phyloP scores from a whole-genome alignment of 2,113 vertebrate species.

The Columbina picui region DNA sequence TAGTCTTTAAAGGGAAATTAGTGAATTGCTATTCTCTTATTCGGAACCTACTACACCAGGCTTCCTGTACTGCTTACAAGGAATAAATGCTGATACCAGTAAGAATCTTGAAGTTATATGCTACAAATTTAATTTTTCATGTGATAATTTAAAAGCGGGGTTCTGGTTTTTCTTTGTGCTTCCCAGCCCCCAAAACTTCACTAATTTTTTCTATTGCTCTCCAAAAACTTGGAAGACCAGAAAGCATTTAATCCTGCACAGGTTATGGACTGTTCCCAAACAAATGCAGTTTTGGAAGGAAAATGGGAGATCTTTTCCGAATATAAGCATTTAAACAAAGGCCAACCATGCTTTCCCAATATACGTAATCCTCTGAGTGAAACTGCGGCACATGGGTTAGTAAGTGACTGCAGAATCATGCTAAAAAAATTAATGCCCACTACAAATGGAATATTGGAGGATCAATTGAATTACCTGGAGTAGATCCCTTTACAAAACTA shows the following conservation, averaged over 20 bases:
- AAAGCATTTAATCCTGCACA: background rate
- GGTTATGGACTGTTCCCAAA: background rate
- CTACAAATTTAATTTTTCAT: background rate
- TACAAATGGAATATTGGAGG: background rate
- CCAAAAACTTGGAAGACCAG: background rate
- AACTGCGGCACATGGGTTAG: background rate
- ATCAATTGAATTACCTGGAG: background rate
- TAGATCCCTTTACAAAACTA: background rate
- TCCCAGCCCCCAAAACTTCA: background rate
- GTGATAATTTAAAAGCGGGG: background rate
- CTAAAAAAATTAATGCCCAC: background rate
- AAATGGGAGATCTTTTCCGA: background rate
- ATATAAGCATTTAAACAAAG: background rate
- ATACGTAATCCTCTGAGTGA: background rate
- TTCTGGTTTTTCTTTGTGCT: background rate
- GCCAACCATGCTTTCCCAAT: background rate
- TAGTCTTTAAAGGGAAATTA: conserved; percentile 51
- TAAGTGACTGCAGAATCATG: background rate
- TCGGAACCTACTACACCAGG: background rate
- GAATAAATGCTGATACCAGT: background rate
- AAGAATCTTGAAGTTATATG: background rate
- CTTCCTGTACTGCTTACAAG: background rate
- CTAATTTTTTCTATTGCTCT: background rate
- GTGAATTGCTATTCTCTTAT: conserved; percentile 18
- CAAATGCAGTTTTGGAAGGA: background rate